Evolutionary conservation across 2,888 invertebrate genomes (phyloP).

Genomic region (Nymphalis polychloros): DNA sequence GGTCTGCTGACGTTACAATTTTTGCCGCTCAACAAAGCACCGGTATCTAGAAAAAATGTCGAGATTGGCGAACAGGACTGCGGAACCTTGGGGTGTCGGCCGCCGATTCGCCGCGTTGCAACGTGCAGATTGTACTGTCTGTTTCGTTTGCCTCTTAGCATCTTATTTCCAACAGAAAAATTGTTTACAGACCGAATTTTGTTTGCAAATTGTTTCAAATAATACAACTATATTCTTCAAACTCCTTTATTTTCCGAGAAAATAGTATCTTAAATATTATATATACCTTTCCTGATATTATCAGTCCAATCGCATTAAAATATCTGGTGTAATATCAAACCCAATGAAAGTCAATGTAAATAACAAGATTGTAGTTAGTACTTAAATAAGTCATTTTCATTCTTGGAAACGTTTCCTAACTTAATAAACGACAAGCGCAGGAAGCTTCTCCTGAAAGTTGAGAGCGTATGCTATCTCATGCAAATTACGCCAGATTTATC

Average conservation of each 20-base stretch:
- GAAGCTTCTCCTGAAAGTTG: conserved; percentile 80
- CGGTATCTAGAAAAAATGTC: conserved; percentile 69
- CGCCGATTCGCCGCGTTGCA: conserved; percentile 75
- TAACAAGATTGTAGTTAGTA: conserved; percentile 58
- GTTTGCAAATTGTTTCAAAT: conserved; percentile 57
- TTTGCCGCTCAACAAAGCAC: conserved; percentile 55
- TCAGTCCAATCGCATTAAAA: conserved; percentile 19
- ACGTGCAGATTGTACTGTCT: conserved; percentile 75
- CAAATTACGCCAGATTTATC: conserved; percentile 82
- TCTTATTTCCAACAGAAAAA: conserved; percentile 74
- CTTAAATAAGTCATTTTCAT: conserved; percentile 79
- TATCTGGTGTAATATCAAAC: conserved; percentile 40
- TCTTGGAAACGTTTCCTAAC: conserved; percentile 78
- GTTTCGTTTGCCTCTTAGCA: conserved; percentile 76
- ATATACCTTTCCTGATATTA: not conserved
- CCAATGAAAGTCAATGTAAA: conserved; percentile 65
- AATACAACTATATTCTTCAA: conserved; percentile 44
- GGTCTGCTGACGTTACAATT: conserved; percentile 73
- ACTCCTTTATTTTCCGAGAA: conserved; percentile 11
- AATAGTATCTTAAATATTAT: too few species aligned
- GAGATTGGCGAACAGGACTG: conserved; percentile 71
- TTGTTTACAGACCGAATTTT: conserved; percentile 70
- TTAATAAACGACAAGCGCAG: conserved; percentile 80
- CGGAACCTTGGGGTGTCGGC: conserved; percentile 70
- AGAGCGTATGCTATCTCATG: conserved; percentile 82